phyloP scores from a whole-genome alignment of 2,797 vertebrate genomes.

The Eospalax fontanierii region DNA sequence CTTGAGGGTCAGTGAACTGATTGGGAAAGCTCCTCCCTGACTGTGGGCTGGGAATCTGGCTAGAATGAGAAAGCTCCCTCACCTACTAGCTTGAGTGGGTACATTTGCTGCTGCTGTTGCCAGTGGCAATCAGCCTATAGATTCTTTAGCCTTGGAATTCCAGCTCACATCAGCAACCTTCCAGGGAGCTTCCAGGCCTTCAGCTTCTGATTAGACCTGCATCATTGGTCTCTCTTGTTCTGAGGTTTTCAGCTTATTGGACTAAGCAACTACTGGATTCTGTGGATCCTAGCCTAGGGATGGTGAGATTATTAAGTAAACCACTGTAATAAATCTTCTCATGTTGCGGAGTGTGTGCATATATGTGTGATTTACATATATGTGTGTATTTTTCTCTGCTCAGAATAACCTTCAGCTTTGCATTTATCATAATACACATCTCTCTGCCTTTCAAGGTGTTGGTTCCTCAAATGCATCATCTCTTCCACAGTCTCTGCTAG shows the following conservation, averaged over 20 bases:
- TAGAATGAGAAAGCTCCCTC: neutral
- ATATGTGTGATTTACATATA: neutral
- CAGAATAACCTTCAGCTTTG: constrained; percentile 52
- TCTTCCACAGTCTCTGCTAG: neutral
- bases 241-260: neutral
- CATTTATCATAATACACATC: neutral
- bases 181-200: neutral
- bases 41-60: neutral
- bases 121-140: neutral
- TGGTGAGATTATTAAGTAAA: neutral
- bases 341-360: neutral
- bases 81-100: neutral
- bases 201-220: neutral
- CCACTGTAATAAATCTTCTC: neutral
- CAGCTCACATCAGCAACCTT: neutral
- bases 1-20: neutral
- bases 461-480: neutral
- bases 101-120: neutral
- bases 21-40: neutral
- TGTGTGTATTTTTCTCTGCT: neutral
- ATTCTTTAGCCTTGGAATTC: neutral
- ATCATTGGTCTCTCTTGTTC: neutral
- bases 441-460: neutral
- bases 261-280: neutral
- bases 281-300: neutral